Evolutionary conservation across 2,113 vertebrate genomes (phyloP).

Genomic region (Pseudopodoces humilis): DNA sequence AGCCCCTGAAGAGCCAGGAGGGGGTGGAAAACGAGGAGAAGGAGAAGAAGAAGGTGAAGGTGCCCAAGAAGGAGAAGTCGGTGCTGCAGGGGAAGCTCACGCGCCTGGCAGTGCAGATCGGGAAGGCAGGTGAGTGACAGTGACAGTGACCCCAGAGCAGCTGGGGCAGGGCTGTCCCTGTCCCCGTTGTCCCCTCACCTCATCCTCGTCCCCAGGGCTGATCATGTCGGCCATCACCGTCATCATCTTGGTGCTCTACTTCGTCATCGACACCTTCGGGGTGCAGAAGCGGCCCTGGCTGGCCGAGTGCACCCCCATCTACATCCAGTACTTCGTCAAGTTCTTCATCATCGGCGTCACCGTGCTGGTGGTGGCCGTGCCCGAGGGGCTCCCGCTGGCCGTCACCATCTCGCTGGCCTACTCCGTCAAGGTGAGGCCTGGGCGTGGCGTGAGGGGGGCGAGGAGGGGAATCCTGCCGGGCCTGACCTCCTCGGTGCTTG

Average conservation of each 20-base stretch:
- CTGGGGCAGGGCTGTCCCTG: rapidly evolving
- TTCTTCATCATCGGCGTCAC: constrained; percentile 99
- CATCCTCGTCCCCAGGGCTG: constrained; percentile 77
- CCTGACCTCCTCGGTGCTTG: neutral
- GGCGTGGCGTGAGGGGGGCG: rapidly evolving
- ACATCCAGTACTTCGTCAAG: constrained; percentile 97
- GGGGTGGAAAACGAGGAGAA: constrained; percentile 88
- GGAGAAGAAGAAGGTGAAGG: constrained; percentile 85
- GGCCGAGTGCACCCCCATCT: constrained; percentile 90
- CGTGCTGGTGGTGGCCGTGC: constrained; percentile 94
- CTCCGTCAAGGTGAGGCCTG: constrained; percentile 88
- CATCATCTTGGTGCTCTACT: constrained; percentile 93
- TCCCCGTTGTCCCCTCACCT: neutral
- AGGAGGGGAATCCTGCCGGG: too few relatives aligned
- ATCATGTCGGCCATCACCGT: constrained; percentile 95
- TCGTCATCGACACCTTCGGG: constrained; percentile 90
- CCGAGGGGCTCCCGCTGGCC: constrained; percentile 91
- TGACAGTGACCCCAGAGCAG: neutral
- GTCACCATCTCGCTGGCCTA: constrained; percentile 97
- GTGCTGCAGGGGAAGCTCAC: constrained; percentile 98
- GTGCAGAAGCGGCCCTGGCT: constrained; percentile 82
- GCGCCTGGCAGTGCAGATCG: constrained; percentile 90
- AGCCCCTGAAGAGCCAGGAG: constrained; percentile 95
- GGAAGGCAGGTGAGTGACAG: constrained; percentile 87
- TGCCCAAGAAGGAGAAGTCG: constrained; percentile 96